Percentiles rank a stretch among this genome's conserved stretches.
These are phyloP conservation scores for Pica pica DNA, from an alignment of 2,113 vertebrate genomes.

Conservation along the genomic window DNA sequence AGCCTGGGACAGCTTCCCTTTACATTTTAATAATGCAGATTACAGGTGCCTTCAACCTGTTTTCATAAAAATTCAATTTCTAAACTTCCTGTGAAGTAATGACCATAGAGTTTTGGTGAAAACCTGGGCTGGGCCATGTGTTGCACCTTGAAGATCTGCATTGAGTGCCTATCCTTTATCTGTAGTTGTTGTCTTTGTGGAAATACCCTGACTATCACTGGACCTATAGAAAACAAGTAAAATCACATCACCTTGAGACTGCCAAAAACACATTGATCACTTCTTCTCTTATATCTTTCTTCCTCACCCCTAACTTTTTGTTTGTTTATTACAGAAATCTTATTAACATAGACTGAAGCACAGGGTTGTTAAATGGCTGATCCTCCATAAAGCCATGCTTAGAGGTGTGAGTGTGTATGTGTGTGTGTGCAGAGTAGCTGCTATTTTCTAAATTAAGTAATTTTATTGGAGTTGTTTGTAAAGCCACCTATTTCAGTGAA, in stretches of 20 bases:
- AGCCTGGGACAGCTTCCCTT: not conserved
- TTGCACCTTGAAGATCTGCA: not conserved
- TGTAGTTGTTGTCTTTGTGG: not conserved
- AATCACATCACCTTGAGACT: not conserved
- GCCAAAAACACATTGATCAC: not conserved
- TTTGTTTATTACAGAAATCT: not conserved
- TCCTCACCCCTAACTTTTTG: not conserved
- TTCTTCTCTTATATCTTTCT: not conserved
- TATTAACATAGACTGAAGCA: not conserved
- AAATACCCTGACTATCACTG: not conserved
- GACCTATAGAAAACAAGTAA: not conserved
- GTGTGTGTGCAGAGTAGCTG: not conserved
- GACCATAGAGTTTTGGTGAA: not conserved
- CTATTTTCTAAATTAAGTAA: not conserved
- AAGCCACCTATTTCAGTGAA: not conserved
- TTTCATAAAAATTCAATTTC: not conserved
- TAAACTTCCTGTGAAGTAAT: not conserved
- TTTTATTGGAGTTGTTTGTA: not conserved
- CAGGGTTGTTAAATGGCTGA: not conserved
- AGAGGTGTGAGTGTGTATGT: not conserved
- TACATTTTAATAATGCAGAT: not conserved
- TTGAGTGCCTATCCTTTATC: not conserved
- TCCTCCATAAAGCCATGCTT: not conserved
- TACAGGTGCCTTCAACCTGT: not conserved
- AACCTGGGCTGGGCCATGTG: fast-evolving